A percentile compares a stretch with the other conserved stretches of the same genome.
phyloP scores from a whole-genome alignment of 2,797 vertebrate species.

The Danio choprae region DNA sequence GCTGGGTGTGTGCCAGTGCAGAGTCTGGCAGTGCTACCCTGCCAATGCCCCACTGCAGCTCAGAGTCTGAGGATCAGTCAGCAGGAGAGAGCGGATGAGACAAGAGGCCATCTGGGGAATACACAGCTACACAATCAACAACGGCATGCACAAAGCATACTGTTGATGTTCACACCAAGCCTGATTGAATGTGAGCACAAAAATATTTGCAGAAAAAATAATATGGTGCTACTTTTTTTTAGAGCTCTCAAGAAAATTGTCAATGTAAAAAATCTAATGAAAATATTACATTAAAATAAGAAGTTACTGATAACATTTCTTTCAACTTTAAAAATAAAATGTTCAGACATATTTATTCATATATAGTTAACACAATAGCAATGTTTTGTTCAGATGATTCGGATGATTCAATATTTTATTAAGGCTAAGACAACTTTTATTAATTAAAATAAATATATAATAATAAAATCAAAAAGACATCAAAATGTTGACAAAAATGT shows the following conservation, averaged over 20 bases:
- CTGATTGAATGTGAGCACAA: background rate
- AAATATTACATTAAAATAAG: too few species aligned
- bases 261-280: too few species aligned
- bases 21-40: conserved; percentile 18
- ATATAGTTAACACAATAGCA: too few species aligned
- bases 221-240: background rate
- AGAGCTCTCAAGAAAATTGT: background rate
- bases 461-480: too few species aligned
- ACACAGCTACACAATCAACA: conserved; percentile 31
- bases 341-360: too few species aligned
- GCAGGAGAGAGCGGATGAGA: conserved; percentile 27
- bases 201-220: background rate
- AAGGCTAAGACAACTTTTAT: too few species aligned
- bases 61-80: conserved; percentile 28
- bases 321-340: too few species aligned
- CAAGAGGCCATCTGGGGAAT: conserved; percentile 23
- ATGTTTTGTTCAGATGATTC: too few species aligned
- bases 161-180: background rate
- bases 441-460: too few species aligned
- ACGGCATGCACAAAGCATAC: background rate
- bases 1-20: conserved; percentile 19
- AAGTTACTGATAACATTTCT: too few species aligned
- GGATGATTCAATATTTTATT: too few species aligned
- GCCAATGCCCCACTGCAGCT: conserved; percentile 50
- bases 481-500: too few species aligned